A percentile compares a stretch with the other conserved stretches of the same genome.
phyloP scores from a whole-genome alignment of 2,888 invertebrate genomes.

The Lithodes maja region DNA sequence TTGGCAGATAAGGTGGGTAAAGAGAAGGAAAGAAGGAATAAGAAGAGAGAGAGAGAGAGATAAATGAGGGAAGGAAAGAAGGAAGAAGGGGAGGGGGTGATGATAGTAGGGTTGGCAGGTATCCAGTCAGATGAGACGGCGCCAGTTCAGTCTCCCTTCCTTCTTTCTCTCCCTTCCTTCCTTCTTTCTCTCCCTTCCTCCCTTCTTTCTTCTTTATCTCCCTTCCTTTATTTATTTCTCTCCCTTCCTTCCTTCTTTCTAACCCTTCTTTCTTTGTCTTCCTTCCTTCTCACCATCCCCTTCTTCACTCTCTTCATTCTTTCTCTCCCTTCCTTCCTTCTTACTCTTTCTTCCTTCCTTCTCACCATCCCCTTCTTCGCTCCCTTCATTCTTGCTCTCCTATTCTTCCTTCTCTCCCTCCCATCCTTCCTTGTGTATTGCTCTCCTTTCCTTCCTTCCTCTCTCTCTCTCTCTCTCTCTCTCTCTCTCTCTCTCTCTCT shows the following conservation, averaged over 20 bases:
- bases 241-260: neutral
- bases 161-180: constrained; percentile 20
- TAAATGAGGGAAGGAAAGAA: too few species aligned
- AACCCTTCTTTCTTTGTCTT: neutral
- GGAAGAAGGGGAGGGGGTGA: neutral
- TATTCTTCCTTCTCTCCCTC: neutral
- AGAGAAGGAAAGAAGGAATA: too few species aligned
- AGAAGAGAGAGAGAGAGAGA: too few species aligned
- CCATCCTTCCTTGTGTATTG: neutral
- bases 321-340: neutral
- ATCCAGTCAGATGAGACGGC: too few species aligned
- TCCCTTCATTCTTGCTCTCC: neutral
- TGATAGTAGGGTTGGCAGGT: neutral
- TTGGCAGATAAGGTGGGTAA: too few species aligned
- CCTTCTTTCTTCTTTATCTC: neutral
- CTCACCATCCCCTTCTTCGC: neutral
- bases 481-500: constrained; percentile 21
- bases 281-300: constrained; percentile 1
- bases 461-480: constrained; percentile 29
- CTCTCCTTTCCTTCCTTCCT: neutral
- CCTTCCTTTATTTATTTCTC: neutral
- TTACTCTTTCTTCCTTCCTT: neutral
- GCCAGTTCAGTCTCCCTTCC: neutral
- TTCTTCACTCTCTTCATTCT: neutral
- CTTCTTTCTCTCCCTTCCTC: neutral